These are phyloP conservation scores for Anguilla rostrata DNA, from an alignment of 2,113 vertebrate genomes.

Conservation along the genomic window DNA sequence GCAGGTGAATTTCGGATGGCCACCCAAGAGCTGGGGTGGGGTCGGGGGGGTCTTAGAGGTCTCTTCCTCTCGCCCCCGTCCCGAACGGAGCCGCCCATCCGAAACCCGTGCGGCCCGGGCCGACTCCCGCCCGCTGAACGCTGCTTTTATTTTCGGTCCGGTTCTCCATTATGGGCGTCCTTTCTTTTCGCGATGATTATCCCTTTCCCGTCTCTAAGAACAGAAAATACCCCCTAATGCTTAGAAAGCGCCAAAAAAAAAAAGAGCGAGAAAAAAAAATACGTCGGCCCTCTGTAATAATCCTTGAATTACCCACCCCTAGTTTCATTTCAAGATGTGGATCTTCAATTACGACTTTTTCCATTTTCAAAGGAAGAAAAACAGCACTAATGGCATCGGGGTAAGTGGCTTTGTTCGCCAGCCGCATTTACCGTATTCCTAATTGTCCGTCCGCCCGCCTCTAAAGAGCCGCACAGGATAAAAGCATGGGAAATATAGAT, in stretches of 20 bases:
- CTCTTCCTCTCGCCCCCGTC: slow-evolving; percentile 26
- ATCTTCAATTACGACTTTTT: slow-evolving; percentile 77
- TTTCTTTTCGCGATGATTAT: slow-evolving; percentile 80
- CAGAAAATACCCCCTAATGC: slow-evolving; percentile 79
- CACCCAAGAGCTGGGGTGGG: slow-evolving; percentile 39
- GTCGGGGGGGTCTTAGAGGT: slow-evolving; percentile 20
- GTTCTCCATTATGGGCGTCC: slow-evolving; percentile 73
- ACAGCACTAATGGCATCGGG: slow-evolving; percentile 61
- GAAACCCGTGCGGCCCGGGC: slow-evolving; percentile 38
- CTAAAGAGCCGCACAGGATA: slow-evolving; percentile 59
- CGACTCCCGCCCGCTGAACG: slow-evolving; percentile 50
- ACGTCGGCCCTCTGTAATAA: slow-evolving; percentile 73
- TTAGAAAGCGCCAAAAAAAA: slow-evolving; percentile 71
- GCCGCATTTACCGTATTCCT: slow-evolving; percentile 70
- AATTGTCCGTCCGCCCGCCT: slow-evolving; percentile 64
- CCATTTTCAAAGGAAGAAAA: slow-evolving; percentile 67
- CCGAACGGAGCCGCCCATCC: slow-evolving; percentile 18
- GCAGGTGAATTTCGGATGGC: slow-evolving; percentile 52
- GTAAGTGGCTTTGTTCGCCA: slow-evolving; percentile 69
- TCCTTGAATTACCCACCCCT: slow-evolving; percentile 78
- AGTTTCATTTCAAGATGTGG: slow-evolving; percentile 79
- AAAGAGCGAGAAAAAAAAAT: slow-evolving; percentile 59
- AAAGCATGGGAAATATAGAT: slow-evolving; percentile 66
- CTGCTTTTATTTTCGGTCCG: slow-evolving; percentile 68
- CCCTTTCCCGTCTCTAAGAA: slow-evolving; percentile 72